These are phyloP conservation scores for Axis porcinus DNA, from an alignment of 2,113 vertebrate genomes.

Conservation along the genomic window DNA sequence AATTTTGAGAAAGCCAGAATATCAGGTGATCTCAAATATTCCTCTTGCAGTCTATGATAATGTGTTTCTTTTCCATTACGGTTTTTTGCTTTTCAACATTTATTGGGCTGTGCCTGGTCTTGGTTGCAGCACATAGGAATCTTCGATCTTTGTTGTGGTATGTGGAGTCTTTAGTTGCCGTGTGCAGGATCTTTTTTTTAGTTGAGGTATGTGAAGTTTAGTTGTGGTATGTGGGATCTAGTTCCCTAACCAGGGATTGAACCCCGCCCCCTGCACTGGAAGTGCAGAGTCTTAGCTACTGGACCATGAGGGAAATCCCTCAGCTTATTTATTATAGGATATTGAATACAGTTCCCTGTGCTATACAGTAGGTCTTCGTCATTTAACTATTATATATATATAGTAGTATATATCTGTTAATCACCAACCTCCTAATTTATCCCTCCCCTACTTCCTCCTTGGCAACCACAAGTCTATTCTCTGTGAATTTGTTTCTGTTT, in stretches of 20 bases:
- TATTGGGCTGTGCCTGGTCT: background rate
- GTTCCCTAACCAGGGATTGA: background rate
- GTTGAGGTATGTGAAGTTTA: background rate
- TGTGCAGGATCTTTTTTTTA: background rate
- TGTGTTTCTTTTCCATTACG: background rate
- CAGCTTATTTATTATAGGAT: background rate
- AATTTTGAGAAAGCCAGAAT: background rate
- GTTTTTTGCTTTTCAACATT: background rate
- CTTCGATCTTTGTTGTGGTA: background rate
- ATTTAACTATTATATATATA: background rate
- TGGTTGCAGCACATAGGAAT: background rate
- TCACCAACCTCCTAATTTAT: background rate
- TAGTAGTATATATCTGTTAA: background rate
- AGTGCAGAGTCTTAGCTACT: background rate
- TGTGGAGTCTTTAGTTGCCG: background rate
- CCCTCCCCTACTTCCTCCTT: background rate
- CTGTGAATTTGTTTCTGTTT: background rate
- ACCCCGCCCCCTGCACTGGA: background rate
- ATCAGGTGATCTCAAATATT: background rate
- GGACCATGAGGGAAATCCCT: background rate
- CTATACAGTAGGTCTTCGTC: background rate
- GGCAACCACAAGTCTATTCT: background rate
- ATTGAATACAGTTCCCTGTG: background rate
- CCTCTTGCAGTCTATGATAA: background rate
- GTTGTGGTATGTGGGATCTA: background rate